A percentile compares a stretch with the other conserved stretches of the same genome.
phyloP scores from a whole-genome alignment of 2,888 invertebrate genomes.

The Aleiodes leptofemur region DNA sequence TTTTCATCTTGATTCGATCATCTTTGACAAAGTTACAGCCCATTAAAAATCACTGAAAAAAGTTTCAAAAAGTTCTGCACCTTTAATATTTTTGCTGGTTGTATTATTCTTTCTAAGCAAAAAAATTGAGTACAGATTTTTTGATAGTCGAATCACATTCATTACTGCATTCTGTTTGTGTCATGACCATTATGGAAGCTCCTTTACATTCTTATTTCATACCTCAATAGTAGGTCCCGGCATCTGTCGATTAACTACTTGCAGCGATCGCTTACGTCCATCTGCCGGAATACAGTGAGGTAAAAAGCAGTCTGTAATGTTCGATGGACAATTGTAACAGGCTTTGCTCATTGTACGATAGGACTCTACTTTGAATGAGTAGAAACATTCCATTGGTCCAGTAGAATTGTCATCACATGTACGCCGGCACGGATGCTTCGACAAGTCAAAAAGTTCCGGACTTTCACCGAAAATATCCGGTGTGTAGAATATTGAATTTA shows the following conservation, averaged over 20 bases:
- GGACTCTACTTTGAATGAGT: conserved; percentile 86
- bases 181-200: background rate
- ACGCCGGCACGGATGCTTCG: conserved; percentile 80
- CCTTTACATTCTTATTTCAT: conserved; percentile 51
- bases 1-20: too few species aligned
- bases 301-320: conserved; percentile 84
- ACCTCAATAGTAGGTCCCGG: conserved; percentile 92
- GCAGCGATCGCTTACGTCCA: conserved; percentile 85
- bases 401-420: conserved; percentile 77
- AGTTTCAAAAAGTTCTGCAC: too few species aligned
- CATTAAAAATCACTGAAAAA: too few species aligned
- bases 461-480: background rate
- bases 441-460: conserved; percentile 49
- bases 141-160: too few species aligned
- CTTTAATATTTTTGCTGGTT: too few species aligned
- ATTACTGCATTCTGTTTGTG: too few species aligned
- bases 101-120: too few species aligned
- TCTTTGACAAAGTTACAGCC: too few species aligned
- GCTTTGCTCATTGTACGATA: conserved; percentile 93
- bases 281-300: conserved; percentile 91
- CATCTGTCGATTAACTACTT: conserved; percentile 89
- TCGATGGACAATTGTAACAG: conserved; percentile 88
- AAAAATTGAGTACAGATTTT: background rate
- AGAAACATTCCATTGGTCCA: conserved; percentile 83
- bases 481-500: background rate